A percentile compares a stretch with the other conserved stretches of the same genome.
Conservation (phyloP, 2,888 invertebrate genomes). For the Thecocarcelia acutangulata region DNA sequence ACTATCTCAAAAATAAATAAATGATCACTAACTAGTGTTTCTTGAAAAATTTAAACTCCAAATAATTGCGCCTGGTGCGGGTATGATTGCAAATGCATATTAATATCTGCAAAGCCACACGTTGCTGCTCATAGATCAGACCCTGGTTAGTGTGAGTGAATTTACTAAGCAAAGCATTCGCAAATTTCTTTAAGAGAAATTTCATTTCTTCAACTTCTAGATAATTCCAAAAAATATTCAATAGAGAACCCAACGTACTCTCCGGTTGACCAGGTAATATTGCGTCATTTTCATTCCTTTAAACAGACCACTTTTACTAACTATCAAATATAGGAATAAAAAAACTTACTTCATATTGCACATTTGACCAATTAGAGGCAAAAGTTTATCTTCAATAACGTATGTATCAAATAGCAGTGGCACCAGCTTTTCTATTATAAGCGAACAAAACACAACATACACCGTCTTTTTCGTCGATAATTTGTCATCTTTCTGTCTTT, state of each 20-base stretch:
- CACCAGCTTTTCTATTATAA: constrained; percentile 85
- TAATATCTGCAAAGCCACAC: constrained; percentile 81
- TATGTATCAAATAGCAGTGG: constrained; percentile 85
- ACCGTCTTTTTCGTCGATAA: constrained; percentile 82
- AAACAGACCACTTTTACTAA: neutral
- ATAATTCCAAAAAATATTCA: constrained; percentile 80
- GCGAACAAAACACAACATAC: constrained; percentile 83
- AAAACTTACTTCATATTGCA: constrained; percentile 71
- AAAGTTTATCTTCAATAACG: constrained; percentile 86
- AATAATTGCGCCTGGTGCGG: constrained; percentile 82
- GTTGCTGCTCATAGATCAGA: constrained; percentile 80
- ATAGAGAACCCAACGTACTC: constrained; percentile 76
- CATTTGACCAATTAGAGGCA: constrained; percentile 81
- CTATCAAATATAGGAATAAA: neutral
- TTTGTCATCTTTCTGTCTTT: constrained; percentile 69
- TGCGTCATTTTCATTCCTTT: constrained; percentile 73
- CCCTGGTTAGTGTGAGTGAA: constrained; percentile 78
- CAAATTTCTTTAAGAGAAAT: constrained; percentile 77
- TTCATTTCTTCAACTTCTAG: constrained; percentile 79
- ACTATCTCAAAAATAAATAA: too few species aligned
- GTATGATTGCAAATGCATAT: constrained; percentile 82
- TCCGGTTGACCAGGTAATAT: constrained; percentile 74
- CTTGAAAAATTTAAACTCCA: constrained; percentile 82
- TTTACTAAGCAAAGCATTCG: constrained; percentile 75
- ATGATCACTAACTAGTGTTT: constrained; percentile 80